phyloP scores from a whole-genome alignment of 2,888 invertebrate genomes.

The Caenorhabditis wallacei region DNA sequence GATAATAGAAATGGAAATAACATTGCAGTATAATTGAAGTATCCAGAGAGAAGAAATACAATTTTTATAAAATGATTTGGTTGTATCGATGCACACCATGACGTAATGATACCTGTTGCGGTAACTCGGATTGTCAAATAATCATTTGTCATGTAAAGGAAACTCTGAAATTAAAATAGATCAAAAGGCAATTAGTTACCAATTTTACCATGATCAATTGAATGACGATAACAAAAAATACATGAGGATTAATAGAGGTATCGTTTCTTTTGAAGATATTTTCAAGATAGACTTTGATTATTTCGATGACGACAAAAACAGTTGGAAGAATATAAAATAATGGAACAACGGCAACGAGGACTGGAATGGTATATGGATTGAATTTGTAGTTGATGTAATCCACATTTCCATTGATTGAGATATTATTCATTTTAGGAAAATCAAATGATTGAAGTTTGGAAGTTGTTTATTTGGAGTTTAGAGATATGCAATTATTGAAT shows the following conservation, averaged over 20 bases:
- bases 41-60: constrained; percentile 1
- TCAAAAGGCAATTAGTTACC: not conserved
- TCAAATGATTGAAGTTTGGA: no score
- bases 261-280: not conserved
- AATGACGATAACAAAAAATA: not conserved
- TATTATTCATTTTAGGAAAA: not conserved
- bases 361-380: not conserved
- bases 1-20: constrained; percentile 22
- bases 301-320: not conserved
- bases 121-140: constrained; percentile 20
- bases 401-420: not conserved
- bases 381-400: not conserved
- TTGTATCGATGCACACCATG: constrained; percentile 24
- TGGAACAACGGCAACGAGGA: not conserved
- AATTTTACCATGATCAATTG: not conserved
- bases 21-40: constrained; percentile 29
- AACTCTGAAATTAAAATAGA: constrained; percentile 24
- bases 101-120: constrained; percentile 21
- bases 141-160: constrained; percentile 25
- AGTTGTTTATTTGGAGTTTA: no score
- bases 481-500: no score
- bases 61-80: constrained; percentile 20
- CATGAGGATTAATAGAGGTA: not conserved
- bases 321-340: not conserved
- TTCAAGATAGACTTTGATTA: not conserved